Percentiles rank a stretch among this genome's conserved stretches.
These are phyloP conservation scores for Stomorhina lunata DNA, from an alignment of 2,888 invertebrate species.

Conservation along the genomic window DNA sequence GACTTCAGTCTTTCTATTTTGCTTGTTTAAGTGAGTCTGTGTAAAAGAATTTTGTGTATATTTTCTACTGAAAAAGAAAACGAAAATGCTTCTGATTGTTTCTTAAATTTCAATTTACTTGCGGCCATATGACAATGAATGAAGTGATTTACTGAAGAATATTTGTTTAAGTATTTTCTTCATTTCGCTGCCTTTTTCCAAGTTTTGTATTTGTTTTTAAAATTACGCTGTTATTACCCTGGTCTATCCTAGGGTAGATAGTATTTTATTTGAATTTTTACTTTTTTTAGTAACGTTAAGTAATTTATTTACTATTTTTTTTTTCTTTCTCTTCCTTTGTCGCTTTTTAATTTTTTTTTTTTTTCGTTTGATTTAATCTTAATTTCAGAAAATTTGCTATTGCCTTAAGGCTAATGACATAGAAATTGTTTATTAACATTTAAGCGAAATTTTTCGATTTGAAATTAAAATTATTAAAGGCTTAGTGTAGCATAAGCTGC, in stretches of 20 bases:
- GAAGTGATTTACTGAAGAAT: conserved; percentile 42
- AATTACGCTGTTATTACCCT: conserved; percentile 28
- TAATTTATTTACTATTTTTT: conserved; percentile 17
- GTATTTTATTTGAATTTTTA: not conserved
- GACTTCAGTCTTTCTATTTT: no score
- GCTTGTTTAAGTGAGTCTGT: not conserved
- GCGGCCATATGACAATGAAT: conserved; percentile 53
- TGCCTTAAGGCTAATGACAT: conserved; percentile 30
- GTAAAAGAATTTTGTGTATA: not conserved
- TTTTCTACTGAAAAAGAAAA: not conserved
- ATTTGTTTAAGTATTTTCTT: not conserved
- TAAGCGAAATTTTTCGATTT: conserved; percentile 4
- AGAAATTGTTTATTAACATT: conserved; percentile 25
- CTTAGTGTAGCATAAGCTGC: not conserved
- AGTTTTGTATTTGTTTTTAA: not conserved
- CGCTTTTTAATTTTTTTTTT: not conserved
- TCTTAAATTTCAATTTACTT: conserved; percentile 58
- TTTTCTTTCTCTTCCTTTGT: not conserved
- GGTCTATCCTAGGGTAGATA: conserved; percentile 15
- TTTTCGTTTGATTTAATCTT: not conserved
- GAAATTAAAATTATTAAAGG: not conserved
- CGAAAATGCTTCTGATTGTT: conserved; percentile 39
- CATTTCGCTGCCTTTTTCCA: not conserved
- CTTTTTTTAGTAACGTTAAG: not conserved
- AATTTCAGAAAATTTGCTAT: not conserved